Evolutionary conservation across 2,888 invertebrate genomes (phyloP).

Genomic region (Diachrysia chrysitis): DNA sequence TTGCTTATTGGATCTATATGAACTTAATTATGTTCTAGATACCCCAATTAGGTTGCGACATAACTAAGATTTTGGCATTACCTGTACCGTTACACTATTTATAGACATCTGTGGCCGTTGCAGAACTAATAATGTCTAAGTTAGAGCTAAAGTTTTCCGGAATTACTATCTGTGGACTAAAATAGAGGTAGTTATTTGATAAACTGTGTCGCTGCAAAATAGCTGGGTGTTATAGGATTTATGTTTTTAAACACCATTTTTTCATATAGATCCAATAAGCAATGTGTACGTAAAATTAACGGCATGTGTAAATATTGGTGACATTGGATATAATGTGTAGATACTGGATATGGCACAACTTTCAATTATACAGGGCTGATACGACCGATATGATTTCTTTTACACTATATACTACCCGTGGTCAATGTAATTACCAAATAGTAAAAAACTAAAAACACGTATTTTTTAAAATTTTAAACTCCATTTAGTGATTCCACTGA

Average conservation of each 20-base stretch:
- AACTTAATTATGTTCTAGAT: background rate
- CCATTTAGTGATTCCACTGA: too few relatives aligned
- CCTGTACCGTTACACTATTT: conserved; percentile 12
- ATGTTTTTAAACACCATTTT: too few relatives aligned
- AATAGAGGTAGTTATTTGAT: background rate
- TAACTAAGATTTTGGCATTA: background rate
- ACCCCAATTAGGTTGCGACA: background rate
- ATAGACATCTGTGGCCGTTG: conserved; percentile 26
- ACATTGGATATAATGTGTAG: background rate
- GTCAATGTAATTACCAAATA: too few relatives aligned
- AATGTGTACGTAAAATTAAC: background rate
- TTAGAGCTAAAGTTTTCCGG: conserved; percentile 39
- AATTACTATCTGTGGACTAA: conserved; percentile 27
- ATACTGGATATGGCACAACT: too few relatives aligned
- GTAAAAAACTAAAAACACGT: too few relatives aligned
- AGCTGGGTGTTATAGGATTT: background rate
- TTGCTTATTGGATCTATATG: background rate
- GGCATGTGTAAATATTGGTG: background rate
- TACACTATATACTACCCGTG: too few relatives aligned
- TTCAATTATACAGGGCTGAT: too few relatives aligned
- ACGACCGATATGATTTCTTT: too few relatives aligned
- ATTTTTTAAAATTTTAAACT: too few relatives aligned
- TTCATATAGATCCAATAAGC: background rate
- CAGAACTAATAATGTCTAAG: conserved; percentile 33
- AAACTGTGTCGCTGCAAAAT: background rate